Evolutionary conservation across 2,113 vertebrate species (phyloP).

Genomic region (Fregetta grallaria): DNA sequence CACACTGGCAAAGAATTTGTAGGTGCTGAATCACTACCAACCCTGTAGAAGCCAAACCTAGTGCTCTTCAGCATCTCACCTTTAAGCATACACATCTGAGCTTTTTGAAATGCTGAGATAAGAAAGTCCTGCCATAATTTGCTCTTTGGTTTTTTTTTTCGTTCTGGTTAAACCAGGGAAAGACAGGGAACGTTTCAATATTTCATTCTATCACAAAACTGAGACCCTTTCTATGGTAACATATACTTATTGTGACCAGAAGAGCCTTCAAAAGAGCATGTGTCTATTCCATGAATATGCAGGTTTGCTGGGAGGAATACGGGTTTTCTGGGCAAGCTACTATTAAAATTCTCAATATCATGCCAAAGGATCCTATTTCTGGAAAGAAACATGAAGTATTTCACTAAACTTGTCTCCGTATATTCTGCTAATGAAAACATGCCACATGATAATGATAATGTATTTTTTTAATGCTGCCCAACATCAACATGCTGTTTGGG

Average conservation of each 20-base stretch:
- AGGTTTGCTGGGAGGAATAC: background rate
- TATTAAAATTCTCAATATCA: background rate
- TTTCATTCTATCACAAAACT: background rate
- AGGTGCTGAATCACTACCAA: background rate
- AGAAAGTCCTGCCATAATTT: background rate
- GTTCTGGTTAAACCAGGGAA: background rate
- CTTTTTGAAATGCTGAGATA: background rate
- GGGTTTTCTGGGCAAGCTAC: background rate
- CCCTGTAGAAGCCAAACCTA: background rate
- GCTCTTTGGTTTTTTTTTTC: background rate
- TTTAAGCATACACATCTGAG: background rate
- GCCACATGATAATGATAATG: background rate
- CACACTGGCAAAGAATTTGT: background rate
- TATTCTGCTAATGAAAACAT: background rate
- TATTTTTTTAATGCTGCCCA: background rate
- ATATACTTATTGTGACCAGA: background rate
- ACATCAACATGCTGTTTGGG: background rate
- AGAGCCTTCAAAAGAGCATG: background rate
- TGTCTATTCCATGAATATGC: background rate
- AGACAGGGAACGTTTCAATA: background rate
- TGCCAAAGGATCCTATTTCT: background rate
- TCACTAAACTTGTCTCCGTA: background rate
- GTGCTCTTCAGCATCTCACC: background rate
- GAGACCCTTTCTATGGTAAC: background rate
- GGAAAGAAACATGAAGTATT: background rate